Base-by-base conservation (phyloP, 2,888 invertebrate species). In the Cerastis leucographa region DNA sequence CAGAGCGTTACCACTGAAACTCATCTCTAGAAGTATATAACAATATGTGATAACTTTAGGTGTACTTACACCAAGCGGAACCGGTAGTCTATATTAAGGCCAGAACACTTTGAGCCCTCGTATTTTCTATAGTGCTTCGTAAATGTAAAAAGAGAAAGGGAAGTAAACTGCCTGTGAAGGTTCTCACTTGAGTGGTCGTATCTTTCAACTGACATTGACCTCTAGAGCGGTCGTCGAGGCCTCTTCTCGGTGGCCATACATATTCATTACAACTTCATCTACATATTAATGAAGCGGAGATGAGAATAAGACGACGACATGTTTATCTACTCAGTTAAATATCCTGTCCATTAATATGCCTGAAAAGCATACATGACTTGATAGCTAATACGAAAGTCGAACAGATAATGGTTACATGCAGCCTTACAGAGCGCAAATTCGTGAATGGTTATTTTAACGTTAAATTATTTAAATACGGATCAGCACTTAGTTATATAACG, bases 171-270 rank as follows among this genome's bases (percentile, higher is more conserved):
- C 88, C 84, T 77, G 83, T 82, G 78, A 88, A 88, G 89, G 92
- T 76, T 93, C 92, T 89, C 19, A 77, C 62, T 90, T 84, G 66
- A 89, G 56, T 92, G 92, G 93, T 87, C 89, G 90, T 87, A 83
- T 90, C 90, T 90, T 92, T 91, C 89, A 87, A 87, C 91, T 93
- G 95, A 95, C 95, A 95, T 95, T 96, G 95, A 95, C 95, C 95
- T 93, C 94, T 92, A 91, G 90, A 91, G 89, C 93, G 92, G 92
- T 91, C 92, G 92, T 74, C 87, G 92, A 93, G 93, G 93, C 93
- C 92, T 94, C 94, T 89, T 93, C 93, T 94, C 91, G 85, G 89
- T 86, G 90, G 85, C 80, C 87, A 94, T 94, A 92, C 92, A 94
- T 95, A 94, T 95, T 95, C 94, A 94, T 92, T 92, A 91, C 90